Base-by-base conservation (phyloP, 64 coral and sea anemone species). In the Pachyseris speciosa region DNA sequence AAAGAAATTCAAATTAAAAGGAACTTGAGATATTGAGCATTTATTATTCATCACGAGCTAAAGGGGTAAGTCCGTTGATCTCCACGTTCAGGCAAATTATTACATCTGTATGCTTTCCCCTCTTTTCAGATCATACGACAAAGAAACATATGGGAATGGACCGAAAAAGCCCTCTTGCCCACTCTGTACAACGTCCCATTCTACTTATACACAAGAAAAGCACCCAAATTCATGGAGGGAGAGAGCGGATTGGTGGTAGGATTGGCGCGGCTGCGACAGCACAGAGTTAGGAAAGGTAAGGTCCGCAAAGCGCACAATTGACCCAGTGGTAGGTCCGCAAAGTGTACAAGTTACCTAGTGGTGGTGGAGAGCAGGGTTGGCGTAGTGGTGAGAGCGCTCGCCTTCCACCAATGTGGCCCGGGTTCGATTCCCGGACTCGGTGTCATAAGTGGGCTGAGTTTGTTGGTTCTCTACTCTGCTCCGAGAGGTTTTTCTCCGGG, bases 121-220 rank as follows among this genome's bases (percentile, higher is more conserved):
- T n/a, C 1, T n/a, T 36, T 69, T 0, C 24, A 90, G 87, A 67
- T 90, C 7, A 33, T 66, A 1, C 75, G 77, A 37, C 61, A 66
- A 20, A 64, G 72, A 65, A 86, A 94, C 30, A 48, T 94, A 29
- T 94, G 92, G 92, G 32, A 30, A 22, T 94, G 92, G 92, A 49
- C 65, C 9, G 78, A 89, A 10, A 45, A 61, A 19, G 55, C 74
- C 1, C 25, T 94, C 7, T 36, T 94, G 7, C 92, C 86, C 8
- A 48, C 32, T 27, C 41, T 94, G 51, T 94, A 88, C 50, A 94
- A 94, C n/a, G 15, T 84, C 2, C 64, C 67, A 12, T 94, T 39
- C 51, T 84, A 89, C 57, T 64, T 67, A 41, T 94, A 94, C 86
- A 74, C 86, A 0, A 44, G 50, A 83, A 79, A 61, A 51, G 70